phyloP scores from a whole-genome alignment of 2,888 invertebrate genomes.

The Tetanocera ferruginea region DNA sequence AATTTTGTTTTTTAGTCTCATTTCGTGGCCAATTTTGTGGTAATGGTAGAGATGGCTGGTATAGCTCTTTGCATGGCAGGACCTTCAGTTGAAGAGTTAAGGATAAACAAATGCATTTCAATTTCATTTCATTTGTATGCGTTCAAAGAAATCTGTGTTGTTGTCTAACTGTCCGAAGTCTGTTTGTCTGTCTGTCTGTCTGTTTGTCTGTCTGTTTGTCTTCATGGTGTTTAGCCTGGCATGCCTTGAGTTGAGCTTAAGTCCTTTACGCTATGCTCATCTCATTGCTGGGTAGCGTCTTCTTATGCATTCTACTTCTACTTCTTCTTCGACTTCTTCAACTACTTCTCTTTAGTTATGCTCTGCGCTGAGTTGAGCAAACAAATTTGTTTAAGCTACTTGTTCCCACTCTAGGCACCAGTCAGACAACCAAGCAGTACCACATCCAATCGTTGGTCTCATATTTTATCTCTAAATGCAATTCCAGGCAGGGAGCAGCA shows the following conservation, averaged over 20 bases:
- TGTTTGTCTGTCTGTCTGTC: neutral
- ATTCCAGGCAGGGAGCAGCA: neutral
- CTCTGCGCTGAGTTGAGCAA: slow-evolving; percentile 22
- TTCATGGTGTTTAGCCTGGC: neutral
- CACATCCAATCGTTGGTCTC: slow-evolving; percentile 31
- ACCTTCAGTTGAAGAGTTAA: neutral
- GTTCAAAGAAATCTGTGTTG: slow-evolving; percentile 26
- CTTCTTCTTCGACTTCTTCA: neutral
- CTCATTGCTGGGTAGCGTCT: neutral
- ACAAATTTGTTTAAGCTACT: slow-evolving; percentile 37
- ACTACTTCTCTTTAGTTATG: neutral
- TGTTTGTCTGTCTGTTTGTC: neutral
- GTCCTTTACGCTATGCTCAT: neutral
- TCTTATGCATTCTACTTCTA: neutral
- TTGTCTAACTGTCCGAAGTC: slow-evolving; percentile 12
- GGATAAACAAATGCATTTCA: slow-evolving; percentile 34
- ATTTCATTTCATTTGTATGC: slow-evolving; percentile 28
- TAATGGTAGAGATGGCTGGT: neutral
- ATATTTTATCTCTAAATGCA: slow-evolving; percentile 39
- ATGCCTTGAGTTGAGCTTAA: neutral
- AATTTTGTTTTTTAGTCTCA: too few species aligned
- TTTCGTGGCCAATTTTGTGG: too few species aligned
- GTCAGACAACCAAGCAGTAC: neutral
- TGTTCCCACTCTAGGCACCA: neutral
- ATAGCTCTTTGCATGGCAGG: neutral